Base-by-base conservation (phyloP, 1,140 invertebrate species). In the Marisa cornuarietis region DNA sequence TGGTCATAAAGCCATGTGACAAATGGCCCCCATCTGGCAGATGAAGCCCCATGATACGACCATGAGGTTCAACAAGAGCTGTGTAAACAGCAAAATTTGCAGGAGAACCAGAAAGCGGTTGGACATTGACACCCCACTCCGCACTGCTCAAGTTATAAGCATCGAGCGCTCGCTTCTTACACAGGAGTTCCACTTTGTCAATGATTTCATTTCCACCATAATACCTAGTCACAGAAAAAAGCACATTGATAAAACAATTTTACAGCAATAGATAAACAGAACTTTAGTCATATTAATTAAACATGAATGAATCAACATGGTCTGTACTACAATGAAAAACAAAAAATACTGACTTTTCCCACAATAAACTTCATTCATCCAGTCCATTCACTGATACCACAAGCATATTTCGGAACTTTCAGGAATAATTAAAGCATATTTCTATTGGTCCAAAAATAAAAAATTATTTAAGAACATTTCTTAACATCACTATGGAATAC, bases 201-300 rank as follows among this genome's bases (percentile, higher is more conserved):
- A 99, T 98, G 85, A 93, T 95, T 92, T 99, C 96, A 93, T 99
- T 99, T 49, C 98, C 98, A 85, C 98, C 98, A 93, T 99, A 99
- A 90, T 94, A 94, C 79, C 94, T 93, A 95, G 95, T 92, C 7
- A 58, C 11, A 22, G 58, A n/a, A 13, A 13, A 68, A n/a, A 68
- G 20, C 24, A 8, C 11, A 49, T 2, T 71, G 31, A 71, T 31
- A 71, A 26, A 71, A 42, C 4, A 5, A 68, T 24, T 68, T 11
- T 68, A 68, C 22, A 13, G 8, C 20, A 20, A 24, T 1, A 58
- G 16, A 58, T 42, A 6, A 42, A 42, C 31, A 42, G 31, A 4
- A 42, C 6, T 42, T 6, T 42, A 6, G 31, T 42, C 31, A 42
- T n/a, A n/a, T n/a, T n/a, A n/a, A n/a, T n/a, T n/a, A n/a, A n/a